phyloP scores from a whole-genome alignment of 2,888 invertebrate genomes.

The Dromius quadrimaculatus region DNA sequence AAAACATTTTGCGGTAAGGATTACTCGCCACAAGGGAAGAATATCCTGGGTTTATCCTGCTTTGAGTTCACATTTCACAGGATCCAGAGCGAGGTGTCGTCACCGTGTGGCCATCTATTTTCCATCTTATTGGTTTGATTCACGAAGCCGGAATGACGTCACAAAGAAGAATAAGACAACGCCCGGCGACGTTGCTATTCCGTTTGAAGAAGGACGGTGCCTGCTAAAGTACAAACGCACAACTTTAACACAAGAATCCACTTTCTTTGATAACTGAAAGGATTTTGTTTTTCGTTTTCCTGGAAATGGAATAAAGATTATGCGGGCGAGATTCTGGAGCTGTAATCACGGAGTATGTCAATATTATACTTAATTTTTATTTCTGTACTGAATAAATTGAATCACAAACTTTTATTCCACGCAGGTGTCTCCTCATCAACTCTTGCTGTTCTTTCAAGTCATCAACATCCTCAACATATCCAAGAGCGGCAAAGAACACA shows the following conservation, averaged over 20 bases:
- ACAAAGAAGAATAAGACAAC: slow-evolving; percentile 18
- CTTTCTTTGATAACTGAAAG: slow-evolving; percentile 42
- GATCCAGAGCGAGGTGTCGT: slow-evolving; percentile 55
- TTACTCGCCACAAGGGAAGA: slow-evolving; percentile 23
- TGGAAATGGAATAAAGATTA: neutral
- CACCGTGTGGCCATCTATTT: slow-evolving; percentile 64
- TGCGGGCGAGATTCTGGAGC: slow-evolving; percentile 28
- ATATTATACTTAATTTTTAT: too few relatives aligned
- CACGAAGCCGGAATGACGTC: slow-evolving; percentile 35
- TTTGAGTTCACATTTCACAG: slow-evolving; percentile 37
- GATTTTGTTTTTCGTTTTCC: neutral
- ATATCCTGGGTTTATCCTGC: slow-evolving; percentile 37
- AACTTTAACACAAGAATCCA: slow-evolving; percentile 40
- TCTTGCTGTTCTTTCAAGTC: too few relatives aligned
- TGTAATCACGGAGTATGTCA: too few relatives aligned
- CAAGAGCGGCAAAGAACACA: too few relatives aligned
- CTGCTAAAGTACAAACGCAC: slow-evolving; percentile 3
- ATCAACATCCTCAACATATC: too few relatives aligned
- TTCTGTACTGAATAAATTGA: too few relatives aligned
- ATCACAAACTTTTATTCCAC: too few relatives aligned
- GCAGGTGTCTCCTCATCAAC: too few relatives aligned
- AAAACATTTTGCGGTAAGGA: slow-evolving; percentile 24
- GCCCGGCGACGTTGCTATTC: neutral
- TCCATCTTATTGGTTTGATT: slow-evolving; percentile 66
- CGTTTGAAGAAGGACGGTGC: neutral